Base-by-base conservation (phyloP, 2,888 invertebrate species). In the Acrobasis suavella region DNA sequence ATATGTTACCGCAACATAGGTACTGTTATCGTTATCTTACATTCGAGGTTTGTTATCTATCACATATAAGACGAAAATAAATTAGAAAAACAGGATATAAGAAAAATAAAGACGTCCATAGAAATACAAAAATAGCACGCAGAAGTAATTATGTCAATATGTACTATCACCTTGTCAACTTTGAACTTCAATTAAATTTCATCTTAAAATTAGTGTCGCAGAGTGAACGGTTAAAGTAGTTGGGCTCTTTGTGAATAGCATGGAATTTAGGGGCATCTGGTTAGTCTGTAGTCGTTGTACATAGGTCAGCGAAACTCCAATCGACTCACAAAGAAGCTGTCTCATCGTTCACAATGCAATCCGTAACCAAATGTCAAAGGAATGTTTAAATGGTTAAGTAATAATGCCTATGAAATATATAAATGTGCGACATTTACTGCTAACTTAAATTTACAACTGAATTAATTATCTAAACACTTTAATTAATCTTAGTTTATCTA, bases 361-460 rank as follows among this genome's bases (percentile, higher is more conserved):
- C 82, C 81, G 76, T 85, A 87, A 89, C 88, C 89, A 81, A 87
- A 84, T 85, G 87, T 89, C 87, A 87, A 89, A 91, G 92, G 92
- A 92, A 92, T 92, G 92, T 92, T 88, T 86, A 82, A 89, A 89
- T 86, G 86, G 89, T 91, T 91, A 91, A 91, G 91, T 91, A 91
- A 87, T 89, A 87, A 91, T 89, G 91, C 91, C 91, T 91, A 92
- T 91, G 88, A 86, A 87, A 83, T 85, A 86, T 78, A 85, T 82
- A 85, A 86, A 88, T 87, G 89, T 91, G 90, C 87, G 86, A 88
- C 83, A 80, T 87, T 87, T 91, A 82, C 87, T 86, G 89, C 91
- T 91, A 92, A 91, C 91, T 91, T 92, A 91, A 91, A 90, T 87
- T 91, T 87, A 92, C 81, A 90, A 89, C 88, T 91, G 91, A 91